Percentiles rank a stretch among this genome's conserved stretches.
Conservation (phyloP, 53 echinoderm and acorn worm species). For the Astropecten irregularis region DNA sequence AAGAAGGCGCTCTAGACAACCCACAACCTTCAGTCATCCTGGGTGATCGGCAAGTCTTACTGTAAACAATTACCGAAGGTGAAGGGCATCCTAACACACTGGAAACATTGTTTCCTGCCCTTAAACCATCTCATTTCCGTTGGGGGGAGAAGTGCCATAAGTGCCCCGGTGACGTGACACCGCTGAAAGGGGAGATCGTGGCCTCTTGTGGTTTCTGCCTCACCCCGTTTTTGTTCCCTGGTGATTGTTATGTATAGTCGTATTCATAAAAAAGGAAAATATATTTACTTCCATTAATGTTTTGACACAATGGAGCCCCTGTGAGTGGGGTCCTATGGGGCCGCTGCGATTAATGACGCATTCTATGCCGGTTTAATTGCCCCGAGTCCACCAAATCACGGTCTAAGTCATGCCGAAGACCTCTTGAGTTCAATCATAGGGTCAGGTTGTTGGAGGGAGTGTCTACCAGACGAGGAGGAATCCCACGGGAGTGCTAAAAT, state of each 20-base stretch:
- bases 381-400: neutral
- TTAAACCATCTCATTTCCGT: too few species aligned
- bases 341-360: neutral
- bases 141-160: too few species aligned
- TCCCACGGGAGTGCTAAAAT: too few species aligned
- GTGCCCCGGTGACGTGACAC: slow-evolving; percentile 1
- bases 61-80: neutral
- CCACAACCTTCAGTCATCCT: too few species aligned
- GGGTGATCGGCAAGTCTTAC: neutral
- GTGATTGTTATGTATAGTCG: too few species aligned
- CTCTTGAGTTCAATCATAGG: neutral
- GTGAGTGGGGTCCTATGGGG: slow-evolving; percentile 11
- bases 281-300: slow-evolving; percentile 26
- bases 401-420: slow-evolving; percentile 25
- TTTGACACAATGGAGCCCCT: slow-evolving; percentile 49
- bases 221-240: too few species aligned
- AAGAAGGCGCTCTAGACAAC: too few species aligned
- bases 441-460: too few species aligned
- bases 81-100: neutral
- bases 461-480: too few species aligned
- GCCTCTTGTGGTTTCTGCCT: too few species aligned
- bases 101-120: neutral
- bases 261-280: too few species aligned
- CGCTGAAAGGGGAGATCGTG: neutral
- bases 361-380: neutral